phyloP scores from a whole-genome alignment of 2,888 invertebrate species.

The Pandemis heparana region DNA sequence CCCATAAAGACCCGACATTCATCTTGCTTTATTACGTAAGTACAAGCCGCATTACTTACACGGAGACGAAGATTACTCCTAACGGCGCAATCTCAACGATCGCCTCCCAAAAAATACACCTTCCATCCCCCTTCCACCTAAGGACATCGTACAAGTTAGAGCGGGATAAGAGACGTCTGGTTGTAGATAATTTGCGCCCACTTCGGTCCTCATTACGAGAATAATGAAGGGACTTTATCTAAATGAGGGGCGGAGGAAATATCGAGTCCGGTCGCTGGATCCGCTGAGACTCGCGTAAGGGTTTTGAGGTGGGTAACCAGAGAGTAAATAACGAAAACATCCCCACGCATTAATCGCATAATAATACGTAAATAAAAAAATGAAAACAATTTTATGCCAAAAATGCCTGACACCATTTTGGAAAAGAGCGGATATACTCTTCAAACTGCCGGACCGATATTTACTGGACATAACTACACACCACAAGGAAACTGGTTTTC shows the following conservation, averaged over 20 bases:
- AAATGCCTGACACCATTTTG: too few species aligned
- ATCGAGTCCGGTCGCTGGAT: conserved; percentile 8
- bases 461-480: too few species aligned
- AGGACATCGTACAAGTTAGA: neutral
- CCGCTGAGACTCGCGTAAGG: neutral
- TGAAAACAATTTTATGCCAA: too few species aligned
- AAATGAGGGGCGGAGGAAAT: conserved; percentile 34
- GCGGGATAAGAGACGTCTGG: conserved; percentile 12
- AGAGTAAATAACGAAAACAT: too few species aligned
- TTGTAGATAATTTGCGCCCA: conserved; percentile 39
- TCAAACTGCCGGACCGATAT: too few species aligned
- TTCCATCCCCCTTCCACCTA: conserved; percentile 1
- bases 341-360: too few species aligned
- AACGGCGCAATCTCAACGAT: conserved; percentile 29
- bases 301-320: neutral
- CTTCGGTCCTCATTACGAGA: conserved; percentile 35
- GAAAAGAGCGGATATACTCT: too few species aligned
- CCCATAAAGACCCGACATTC: conserved; percentile 12
- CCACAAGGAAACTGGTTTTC: too few species aligned
- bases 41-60: conserved; percentile 26
- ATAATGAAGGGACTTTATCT: conserved; percentile 38
- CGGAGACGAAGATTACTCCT: conserved; percentile 34
- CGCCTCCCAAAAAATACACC: conserved; percentile 32
- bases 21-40: conserved; percentile 35
- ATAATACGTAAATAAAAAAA: too few species aligned